phyloP scores from a whole-genome alignment of 2,888 invertebrate species.

The Andrena chrysosceles region DNA sequence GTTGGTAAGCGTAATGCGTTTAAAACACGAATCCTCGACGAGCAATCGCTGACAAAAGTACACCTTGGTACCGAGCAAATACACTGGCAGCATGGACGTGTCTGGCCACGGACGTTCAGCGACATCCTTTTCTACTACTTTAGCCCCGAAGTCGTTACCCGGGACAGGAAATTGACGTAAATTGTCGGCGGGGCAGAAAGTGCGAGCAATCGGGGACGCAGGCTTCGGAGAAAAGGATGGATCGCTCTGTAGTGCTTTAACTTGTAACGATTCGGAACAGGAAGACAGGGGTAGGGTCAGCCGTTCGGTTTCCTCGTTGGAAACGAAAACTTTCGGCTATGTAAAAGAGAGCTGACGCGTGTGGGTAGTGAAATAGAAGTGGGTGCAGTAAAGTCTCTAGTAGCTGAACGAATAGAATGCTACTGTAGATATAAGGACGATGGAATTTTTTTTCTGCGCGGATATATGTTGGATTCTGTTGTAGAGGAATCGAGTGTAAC shows the following conservation, averaged over 20 bases:
- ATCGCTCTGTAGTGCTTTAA: constrained; percentile 71
- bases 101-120: neutral
- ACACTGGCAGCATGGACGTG: neutral
- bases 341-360: no score
- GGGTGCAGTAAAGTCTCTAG: no score
- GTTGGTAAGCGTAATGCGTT: constrained; percentile 73
- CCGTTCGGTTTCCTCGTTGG: neutral
- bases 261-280: constrained; percentile 57
- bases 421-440: no score
- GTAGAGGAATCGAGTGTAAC: no score
- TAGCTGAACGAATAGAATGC: no score
- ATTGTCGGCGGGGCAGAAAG: constrained; percentile 76
- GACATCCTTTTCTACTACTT: constrained; percentile 17
- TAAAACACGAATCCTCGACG: neutral
- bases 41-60: no score
- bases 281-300: constrained; percentile 14
- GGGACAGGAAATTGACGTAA: constrained; percentile 74
- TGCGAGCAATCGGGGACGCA: constrained; percentile 67
- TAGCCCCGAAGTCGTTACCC: constrained; percentile 52
- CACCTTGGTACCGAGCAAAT: neutral
- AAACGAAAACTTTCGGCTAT: neutral
- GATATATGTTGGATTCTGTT: no score
- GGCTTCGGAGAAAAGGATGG: constrained; percentile 64
- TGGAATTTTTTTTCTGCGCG: no score
- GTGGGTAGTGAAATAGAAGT: no score